A percentile compares a stretch with the other conserved stretches of the same genome.
Evolutionary conservation across 2,113 vertebrate genomes (phyloP).

Genomic region (Spermophilus dauricus): DNA sequence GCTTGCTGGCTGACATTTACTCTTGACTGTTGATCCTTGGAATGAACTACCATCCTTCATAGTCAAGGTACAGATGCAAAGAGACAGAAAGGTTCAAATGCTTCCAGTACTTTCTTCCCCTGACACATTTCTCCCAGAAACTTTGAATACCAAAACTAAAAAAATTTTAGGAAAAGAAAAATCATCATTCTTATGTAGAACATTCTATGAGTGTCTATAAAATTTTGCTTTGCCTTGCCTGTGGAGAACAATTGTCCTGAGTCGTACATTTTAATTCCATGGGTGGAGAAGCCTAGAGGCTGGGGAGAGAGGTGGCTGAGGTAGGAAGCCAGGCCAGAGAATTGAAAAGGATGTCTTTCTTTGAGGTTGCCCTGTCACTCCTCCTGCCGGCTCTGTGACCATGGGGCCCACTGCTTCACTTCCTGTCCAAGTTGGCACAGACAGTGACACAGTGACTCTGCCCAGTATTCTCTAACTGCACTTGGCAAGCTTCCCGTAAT

Average conservation of each 20-base stretch:
- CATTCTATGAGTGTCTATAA: conserved; percentile 21
- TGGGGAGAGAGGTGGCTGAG: neutral
- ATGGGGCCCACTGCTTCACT: conserved; percentile 73
- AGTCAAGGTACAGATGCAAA: neutral
- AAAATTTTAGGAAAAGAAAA: neutral
- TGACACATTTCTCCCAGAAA: neutral
- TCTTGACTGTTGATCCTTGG: neutral
- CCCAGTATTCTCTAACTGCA: conserved; percentile 60
- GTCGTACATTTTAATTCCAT: conserved; percentile 17
- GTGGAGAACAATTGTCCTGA: neutral
- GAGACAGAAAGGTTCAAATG: neutral
- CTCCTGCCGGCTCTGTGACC: neutral
- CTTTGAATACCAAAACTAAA: neutral
- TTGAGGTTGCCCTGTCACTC: conserved; percentile 43
- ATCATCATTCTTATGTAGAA: neutral
- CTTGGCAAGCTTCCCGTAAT: conserved; percentile 65
- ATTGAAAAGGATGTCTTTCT: conserved; percentile 70
- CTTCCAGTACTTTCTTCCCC: neutral
- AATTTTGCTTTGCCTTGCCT: neutral
- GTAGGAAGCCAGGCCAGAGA: conserved; percentile 53
- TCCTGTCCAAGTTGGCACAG: conserved; percentile 83
- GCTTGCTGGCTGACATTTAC: conserved; percentile 32
- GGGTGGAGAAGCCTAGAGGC: neutral
- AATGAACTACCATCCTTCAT: neutral
- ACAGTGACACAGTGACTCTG: conserved; percentile 56